Percentiles rank a stretch among this genome's conserved stretches.
phyloP scores from a whole-genome alignment of 2,888 invertebrate species.

The Tetropium fuscum region DNA sequence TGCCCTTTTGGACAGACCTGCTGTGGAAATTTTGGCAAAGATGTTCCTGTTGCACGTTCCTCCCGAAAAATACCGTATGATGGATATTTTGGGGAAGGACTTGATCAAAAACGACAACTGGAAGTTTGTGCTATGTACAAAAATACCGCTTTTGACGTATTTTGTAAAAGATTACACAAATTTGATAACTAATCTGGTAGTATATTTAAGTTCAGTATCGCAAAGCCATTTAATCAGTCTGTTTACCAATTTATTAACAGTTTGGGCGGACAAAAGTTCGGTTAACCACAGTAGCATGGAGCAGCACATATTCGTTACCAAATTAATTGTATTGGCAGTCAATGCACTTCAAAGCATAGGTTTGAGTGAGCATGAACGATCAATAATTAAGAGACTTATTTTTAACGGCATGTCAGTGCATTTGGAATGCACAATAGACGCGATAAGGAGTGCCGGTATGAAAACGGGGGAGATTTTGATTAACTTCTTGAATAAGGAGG shows the following conservation, averaged over 20 bases:
- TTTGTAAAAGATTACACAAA: constrained; percentile 63
- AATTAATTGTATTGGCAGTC: constrained; percentile 72
- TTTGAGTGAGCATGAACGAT: constrained; percentile 50
- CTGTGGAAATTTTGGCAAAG: constrained; percentile 71
- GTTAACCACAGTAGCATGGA: constrained; percentile 73
- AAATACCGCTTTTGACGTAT: constrained; percentile 71
- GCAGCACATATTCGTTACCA: constrained; percentile 79
- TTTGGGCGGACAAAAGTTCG: constrained; percentile 78
- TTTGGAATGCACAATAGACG: constrained; percentile 73
- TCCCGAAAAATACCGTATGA: constrained; percentile 65
- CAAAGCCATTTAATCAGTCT: constrained; percentile 64
- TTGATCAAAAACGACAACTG: constrained; percentile 71
- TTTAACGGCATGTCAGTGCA: constrained; percentile 78
- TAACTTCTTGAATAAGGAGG: constrained; percentile 64
- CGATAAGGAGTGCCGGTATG: constrained; percentile 79
- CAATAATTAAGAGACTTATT: constrained; percentile 68
- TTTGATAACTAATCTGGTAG: constrained; percentile 72
- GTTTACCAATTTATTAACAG: constrained; percentile 69
- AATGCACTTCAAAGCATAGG: constrained; percentile 66
- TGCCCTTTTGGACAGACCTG: constrained; percentile 69
- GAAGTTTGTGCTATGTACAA: constrained; percentile 75
- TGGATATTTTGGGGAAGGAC: constrained; percentile 68
- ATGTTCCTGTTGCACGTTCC: constrained; percentile 70
- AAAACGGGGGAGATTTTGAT: constrained; percentile 76
- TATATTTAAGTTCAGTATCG: constrained; percentile 69